phyloP scores from a whole-genome alignment of 2,888 invertebrate species.

The Lagria hirta region DNA sequence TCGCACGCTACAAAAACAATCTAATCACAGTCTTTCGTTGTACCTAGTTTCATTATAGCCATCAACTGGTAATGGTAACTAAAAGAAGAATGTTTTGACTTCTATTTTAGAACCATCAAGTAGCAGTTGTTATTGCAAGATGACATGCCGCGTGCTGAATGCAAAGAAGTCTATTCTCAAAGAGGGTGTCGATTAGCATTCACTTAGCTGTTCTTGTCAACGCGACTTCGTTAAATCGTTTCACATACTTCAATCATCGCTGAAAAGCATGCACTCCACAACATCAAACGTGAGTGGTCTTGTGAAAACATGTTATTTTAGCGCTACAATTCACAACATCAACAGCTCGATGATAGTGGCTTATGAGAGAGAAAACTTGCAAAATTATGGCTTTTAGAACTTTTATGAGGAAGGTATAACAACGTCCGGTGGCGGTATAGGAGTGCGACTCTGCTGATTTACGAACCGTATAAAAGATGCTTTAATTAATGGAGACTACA shows the following conservation, averaged over 20 bases:
- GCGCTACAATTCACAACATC: conserved; percentile 22
- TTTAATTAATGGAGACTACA: too few species aligned
- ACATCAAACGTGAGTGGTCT: conserved; percentile 29
- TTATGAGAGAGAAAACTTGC: background rate
- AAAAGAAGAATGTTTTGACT: conserved; percentile 28
- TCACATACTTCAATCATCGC: conserved; percentile 30
- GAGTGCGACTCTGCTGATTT: too few species aligned
- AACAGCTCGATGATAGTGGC: background rate
- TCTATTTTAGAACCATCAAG: too few species aligned
- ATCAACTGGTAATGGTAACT: too few species aligned
- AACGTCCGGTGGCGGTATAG: too few species aligned
- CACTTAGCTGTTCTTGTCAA: conserved; percentile 29
- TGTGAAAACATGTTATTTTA: conserved; percentile 26
- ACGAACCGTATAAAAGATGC: too few species aligned
- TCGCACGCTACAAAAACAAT: conserved; percentile 42
- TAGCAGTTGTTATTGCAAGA: too few species aligned
- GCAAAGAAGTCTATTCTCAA: conserved; percentile 24
- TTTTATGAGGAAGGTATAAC: too few species aligned
- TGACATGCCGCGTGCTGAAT: conserved; percentile 11
- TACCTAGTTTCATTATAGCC: conserved; percentile 39
- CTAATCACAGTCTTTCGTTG: too few species aligned
- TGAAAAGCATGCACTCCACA: conserved; percentile 24
- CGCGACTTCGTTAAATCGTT: conserved; percentile 30
- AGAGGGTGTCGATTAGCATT: conserved; percentile 29
- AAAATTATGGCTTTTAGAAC: too few species aligned